A percentile compares a stretch with the other conserved stretches of the same genome.
These are phyloP conservation scores for Notarius quadriscutis DNA, from an alignment of 2,113 vertebrate genomes.

Conservation along the genomic window DNA sequence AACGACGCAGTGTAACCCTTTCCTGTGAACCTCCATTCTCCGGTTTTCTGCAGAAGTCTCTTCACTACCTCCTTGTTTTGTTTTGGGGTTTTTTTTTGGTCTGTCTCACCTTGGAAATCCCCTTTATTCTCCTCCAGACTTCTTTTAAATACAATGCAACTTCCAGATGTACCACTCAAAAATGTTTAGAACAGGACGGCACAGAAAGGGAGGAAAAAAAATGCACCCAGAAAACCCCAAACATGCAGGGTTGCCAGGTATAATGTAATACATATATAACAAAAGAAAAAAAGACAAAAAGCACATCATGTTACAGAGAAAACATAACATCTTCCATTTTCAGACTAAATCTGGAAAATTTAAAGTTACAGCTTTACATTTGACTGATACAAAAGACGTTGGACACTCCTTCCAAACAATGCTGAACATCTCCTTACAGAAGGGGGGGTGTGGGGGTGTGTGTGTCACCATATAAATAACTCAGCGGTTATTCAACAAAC, in stretches of 20 bases:
- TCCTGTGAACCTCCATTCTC: conserved; percentile 8
- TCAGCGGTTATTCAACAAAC: not conserved
- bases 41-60: conserved; percentile 7
- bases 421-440: not conserved
- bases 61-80: not conserved
- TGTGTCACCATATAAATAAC: no score
- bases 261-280: not conserved
- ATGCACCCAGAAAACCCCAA: no score
- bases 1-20: not conserved
- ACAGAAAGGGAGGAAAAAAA: not conserved
- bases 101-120: conserved; percentile 14
- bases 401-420: not conserved
- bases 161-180: not conserved
- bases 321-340: no score
- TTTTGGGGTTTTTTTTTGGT: no score
- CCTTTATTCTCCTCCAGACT: not conserved
- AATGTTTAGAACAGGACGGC: not conserved
- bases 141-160: not conserved
- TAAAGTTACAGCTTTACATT: not conserved
- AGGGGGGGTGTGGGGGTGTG: no score
- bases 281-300: no score
- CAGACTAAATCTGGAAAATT: no score
- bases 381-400: not conserved
- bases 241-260: not conserved
- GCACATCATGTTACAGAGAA: no score